Percentiles rank a stretch among this genome's conserved stretches.
Conservation (phyloP, 2,888 invertebrate genomes). For the Eumerus sabulonum region DNA sequence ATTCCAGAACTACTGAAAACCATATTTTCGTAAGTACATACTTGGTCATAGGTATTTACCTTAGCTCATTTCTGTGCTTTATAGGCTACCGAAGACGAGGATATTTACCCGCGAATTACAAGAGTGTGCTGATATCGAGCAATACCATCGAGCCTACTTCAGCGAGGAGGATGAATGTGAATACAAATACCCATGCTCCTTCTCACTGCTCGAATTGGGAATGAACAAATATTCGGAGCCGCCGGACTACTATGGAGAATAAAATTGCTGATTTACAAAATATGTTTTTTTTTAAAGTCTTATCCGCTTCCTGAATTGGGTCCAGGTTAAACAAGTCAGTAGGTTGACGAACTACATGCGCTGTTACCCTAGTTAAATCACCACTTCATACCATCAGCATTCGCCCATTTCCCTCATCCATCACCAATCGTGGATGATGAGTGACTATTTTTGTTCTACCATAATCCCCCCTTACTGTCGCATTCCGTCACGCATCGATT, state of each 20-base stretch:
- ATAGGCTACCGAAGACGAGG: constrained; percentile 84
- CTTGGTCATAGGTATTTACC: not conserved
- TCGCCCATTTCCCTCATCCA: too few relatives aligned
- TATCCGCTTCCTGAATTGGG: too few relatives aligned
- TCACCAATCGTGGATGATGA: too few relatives aligned
- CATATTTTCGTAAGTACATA: constrained; percentile 83
- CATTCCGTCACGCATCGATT: not conserved
- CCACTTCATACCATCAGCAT: too few relatives aligned
- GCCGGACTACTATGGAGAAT: constrained; percentile 71
- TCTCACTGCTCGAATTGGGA: constrained; percentile 87
- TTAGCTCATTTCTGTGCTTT: constrained; percentile 69
- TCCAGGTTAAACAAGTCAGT: too few relatives aligned
- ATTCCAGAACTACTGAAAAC: constrained; percentile 85
- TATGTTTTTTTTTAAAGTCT: too few relatives aligned
- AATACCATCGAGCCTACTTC: constrained; percentile 85
- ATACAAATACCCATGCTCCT: constrained; percentile 81
- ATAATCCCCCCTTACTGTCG: not conserved
- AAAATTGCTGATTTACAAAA: not conserved
- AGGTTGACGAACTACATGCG: not conserved
- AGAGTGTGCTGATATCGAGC: constrained; percentile 84
- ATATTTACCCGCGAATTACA: constrained; percentile 83
- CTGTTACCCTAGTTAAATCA: constrained; percentile 21
- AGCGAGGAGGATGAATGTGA: constrained; percentile 80
- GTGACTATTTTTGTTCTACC: not conserved
- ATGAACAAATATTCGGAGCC: constrained; percentile 81